Percentiles rank a stretch among this genome's conserved stretches.
phyloP scores from a whole-genome alignment of 2,888 invertebrate species.

The Sicus ferrugineus region DNA sequence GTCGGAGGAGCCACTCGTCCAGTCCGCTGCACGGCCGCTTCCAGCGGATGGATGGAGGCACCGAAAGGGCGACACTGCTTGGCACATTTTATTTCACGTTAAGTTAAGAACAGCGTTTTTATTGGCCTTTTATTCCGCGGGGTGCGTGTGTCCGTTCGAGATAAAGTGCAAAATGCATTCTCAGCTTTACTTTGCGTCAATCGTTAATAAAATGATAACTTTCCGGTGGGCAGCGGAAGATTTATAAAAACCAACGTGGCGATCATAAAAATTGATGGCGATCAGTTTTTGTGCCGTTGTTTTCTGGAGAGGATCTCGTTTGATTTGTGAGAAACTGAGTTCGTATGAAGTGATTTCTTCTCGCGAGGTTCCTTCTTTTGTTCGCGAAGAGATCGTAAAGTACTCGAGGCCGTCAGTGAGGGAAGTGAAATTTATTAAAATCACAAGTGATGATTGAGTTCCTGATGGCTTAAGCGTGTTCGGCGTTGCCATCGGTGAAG shows the following conservation, averaged over 20 bases:
- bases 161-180: conserved; percentile 3
- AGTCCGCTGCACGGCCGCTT: too few relatives aligned
- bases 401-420: not conserved
- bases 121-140: not conserved
- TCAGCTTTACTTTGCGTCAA: conserved; percentile 13
- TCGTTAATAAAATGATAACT: conserved; percentile 19
- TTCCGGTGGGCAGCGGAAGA: not conserved
- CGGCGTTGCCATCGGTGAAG: not conserved
- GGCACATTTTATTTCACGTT: conserved; percentile 17
- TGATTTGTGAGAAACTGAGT: not conserved
- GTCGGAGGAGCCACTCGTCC: not conserved
- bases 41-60: not conserved
- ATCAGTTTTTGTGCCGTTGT: conserved; percentile 5
- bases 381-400: too few relatives aligned
- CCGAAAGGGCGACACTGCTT: conserved; percentile 4
- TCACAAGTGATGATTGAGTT: not conserved
- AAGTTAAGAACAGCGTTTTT: conserved; percentile 27
- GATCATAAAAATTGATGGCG: conserved; percentile 26
- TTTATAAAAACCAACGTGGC: not conserved
- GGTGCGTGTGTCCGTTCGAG: not conserved
- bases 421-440: not conserved
- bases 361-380: too few relatives aligned
- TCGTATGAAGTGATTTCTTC: not conserved
- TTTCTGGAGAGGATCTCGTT: not conserved
- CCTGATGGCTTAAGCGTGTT: not conserved